These are phyloP conservation scores for Cecidostiba fungosa DNA, from an alignment of 2,888 invertebrate species.

Conservation along the genomic window DNA sequence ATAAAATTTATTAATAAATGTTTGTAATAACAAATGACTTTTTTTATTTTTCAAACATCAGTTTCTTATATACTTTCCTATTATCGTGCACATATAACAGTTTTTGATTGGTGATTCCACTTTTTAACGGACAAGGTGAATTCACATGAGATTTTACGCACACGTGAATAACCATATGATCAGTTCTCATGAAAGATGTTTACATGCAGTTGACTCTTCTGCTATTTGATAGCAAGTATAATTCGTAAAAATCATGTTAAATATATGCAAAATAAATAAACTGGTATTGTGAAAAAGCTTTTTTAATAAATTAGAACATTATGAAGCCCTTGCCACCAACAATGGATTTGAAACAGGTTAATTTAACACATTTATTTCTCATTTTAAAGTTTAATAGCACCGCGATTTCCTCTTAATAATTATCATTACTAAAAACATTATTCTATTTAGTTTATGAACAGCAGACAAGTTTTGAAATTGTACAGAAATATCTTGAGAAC, in stretches of 20 bases:
- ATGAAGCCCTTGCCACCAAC: slow-evolving; percentile 58
- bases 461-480: slow-evolving; percentile 89
- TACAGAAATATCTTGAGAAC: slow-evolving; percentile 88
- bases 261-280: not conserved
- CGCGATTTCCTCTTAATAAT: not conserved
- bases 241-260: slow-evolving; percentile 13
- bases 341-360: slow-evolving; percentile 72
- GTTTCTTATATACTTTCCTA: not conserved
- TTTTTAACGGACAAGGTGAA: slow-evolving; percentile 11
- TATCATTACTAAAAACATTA: slow-evolving; percentile 50
- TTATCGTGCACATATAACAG: not conserved
- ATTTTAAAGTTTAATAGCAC: not conserved
- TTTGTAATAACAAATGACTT: slow-evolving; percentile 45
- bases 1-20: slow-evolving; percentile 58
- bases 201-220: slow-evolving; percentile 11
- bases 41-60: too few species aligned
- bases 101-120: not conserved
- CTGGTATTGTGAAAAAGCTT: not conserved
- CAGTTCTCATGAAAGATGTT: slow-evolving; percentile 28
- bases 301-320: slow-evolving; percentile 1
- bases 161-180: not conserved
- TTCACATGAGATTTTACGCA: not conserved
- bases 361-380: slow-evolving; percentile 9
- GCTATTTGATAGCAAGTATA: not conserved
- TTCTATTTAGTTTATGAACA: slow-evolving; percentile 87